These are phyloP conservation scores for Bombus haemorrhoidalis DNA, from an alignment of 1,140 invertebrate species.

Conservation along the genomic window DNA sequence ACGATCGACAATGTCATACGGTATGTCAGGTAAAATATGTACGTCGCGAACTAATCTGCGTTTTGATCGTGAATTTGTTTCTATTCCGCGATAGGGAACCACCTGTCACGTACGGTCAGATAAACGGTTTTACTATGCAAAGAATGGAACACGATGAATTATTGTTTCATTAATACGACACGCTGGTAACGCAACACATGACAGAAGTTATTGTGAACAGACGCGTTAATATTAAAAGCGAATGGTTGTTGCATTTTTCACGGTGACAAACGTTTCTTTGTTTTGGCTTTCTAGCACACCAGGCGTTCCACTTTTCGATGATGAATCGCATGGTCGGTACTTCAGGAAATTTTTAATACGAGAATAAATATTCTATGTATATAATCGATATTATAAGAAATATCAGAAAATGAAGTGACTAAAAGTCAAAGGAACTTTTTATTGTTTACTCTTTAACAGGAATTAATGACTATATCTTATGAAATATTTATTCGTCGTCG, in stretches of 20 bases:
- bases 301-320: neutral
- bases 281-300: neutral
- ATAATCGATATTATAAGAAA: neutral
- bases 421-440: neutral
- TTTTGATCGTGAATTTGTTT: slow-evolving; percentile 59
- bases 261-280: slow-evolving; percentile 8
- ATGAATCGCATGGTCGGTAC: neutral
- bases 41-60: slow-evolving; percentile 55
- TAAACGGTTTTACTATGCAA: slow-evolving; percentile 56
- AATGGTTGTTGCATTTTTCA: slow-evolving; percentile 23
- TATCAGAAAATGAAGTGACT: neutral
- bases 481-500: neutral
- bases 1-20: slow-evolving; percentile 55
- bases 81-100: slow-evolving; percentile 57
- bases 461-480: neutral
- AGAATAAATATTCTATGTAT: neutral
- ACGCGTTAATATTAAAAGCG: slow-evolving; percentile 6
- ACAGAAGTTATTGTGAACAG: slow-evolving; percentile 14
- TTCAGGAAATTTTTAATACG: neutral
- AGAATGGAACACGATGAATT: slow-evolving; percentile 55
- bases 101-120: slow-evolving; percentile 54
- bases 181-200: slow-evolving; percentile 6
- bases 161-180: slow-evolving; percentile 66
- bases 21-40: slow-evolving; percentile 58
- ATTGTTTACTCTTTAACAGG: neutral